Evolutionary conservation across 1,140 invertebrate species (phyloP), one percentile per base, ranked within the genome.

Genomic region (Xylocopa sonorina): DNA sequence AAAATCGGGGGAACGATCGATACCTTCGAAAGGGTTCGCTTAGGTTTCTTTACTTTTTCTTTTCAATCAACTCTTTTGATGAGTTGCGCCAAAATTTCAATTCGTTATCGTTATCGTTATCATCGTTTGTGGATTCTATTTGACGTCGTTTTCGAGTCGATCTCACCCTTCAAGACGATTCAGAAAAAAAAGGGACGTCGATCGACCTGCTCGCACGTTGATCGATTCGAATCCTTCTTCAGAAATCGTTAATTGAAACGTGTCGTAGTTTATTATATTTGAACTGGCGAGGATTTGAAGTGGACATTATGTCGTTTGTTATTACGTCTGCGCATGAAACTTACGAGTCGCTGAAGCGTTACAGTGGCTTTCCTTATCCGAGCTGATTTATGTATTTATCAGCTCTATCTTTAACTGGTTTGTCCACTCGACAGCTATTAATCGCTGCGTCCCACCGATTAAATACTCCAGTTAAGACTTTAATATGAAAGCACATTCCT

Each of bases 371-470:
- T 73, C 27, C 43, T 62, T 73, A 60, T 63, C n/a, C 55, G 0
- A 50, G 16, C 43, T 48, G 57, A 73, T 73, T 62, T 62, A 62
- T n/a, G n/a, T n/a, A n/a, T 48, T 60, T 73, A 73, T 63, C 55
- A 16, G 29, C 43, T 50, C 16, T 50, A 63, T 73, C 71, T 38
- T 50, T 18, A 50, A 63, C 71, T 48, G 71, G 57, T 62, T 43
- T 48, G 57, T 62, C 71, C 57, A 63, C 29, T 73, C 43, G 41
- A 6, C 43, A 14, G 57, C 32, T 27, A 48, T 73, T 73, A 73
- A 73, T 62, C 71, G 55, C 57, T 9, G 43, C 57, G 57, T 73
- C 50, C 50, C 71, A 34, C 71, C 38, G 34, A 62, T 48, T n/a
- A n/a, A n/a, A 21, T 43, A n/a, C 29, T 38, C 32, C 32, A 50